A percentile compares a stretch with the other conserved stretches of the same genome.
phyloP scores from a whole-genome alignment of 2,113 vertebrate species.

The Craseonycteris thonglongyai region DNA sequence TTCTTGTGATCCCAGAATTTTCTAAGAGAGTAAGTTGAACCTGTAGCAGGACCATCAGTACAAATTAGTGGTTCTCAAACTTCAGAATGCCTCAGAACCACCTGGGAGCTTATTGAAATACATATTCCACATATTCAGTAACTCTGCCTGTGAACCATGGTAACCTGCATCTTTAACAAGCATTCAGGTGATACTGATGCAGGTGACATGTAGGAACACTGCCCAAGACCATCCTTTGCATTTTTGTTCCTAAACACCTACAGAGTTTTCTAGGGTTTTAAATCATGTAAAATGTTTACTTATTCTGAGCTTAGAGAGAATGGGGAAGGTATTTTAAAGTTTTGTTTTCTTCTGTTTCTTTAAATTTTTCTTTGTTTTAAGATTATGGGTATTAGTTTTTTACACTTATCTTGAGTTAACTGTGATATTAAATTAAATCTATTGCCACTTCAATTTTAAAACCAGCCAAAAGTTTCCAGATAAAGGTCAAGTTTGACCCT shows the following conservation, averaged over 20 bases:
- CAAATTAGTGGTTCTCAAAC: background rate
- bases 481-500: background rate
- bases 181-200: background rate
- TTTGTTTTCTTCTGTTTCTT: background rate
- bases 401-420: background rate
- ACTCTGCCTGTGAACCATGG: background rate
- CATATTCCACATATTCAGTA: background rate
- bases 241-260: background rate
- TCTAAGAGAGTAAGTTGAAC: background rate
- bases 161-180: background rate
- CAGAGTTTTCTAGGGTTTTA: background rate
- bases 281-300: slow-evolving; percentile 44
- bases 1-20: background rate
- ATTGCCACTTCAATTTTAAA: slow-evolving; percentile 49
- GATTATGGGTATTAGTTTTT: background rate
- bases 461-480: slow-evolving; percentile 33
- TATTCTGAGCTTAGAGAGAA: slow-evolving; percentile 12
- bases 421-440: slow-evolving; percentile 27
- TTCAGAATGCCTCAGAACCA: background rate
- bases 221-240: background rate
- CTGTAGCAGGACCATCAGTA: background rate
- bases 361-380: slow-evolving; percentile 1
- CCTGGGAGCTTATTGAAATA: background rate
- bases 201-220: background rate
- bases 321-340: slow-evolving; percentile 9